phyloP scores from a whole-genome alignment of 1,140 invertebrate genomes.

The Streblospio benedicti region DNA sequence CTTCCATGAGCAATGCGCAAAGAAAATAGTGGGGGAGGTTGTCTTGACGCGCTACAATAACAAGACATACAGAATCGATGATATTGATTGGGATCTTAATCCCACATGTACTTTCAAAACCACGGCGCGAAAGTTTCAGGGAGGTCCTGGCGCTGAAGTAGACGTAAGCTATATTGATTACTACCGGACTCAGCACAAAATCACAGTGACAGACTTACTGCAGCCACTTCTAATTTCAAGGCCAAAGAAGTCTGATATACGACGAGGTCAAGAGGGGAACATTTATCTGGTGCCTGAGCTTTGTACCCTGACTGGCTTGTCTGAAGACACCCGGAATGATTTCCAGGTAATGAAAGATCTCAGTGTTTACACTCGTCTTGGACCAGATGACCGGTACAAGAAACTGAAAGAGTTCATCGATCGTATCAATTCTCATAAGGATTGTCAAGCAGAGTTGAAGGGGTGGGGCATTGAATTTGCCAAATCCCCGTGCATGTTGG shows the following conservation, averaged over 20 bases:
- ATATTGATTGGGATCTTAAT: conserved; percentile 67
- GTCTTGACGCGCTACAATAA: conserved; percentile 89
- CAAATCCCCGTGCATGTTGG: conserved; percentile 22
- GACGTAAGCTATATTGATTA: no score
- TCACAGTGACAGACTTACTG: neutral
- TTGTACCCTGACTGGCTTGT: neutral
- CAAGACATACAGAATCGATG: conserved; percentile 78
- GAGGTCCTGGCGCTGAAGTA: no score
- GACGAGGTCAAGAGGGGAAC: conserved; percentile 21
- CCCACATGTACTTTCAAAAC: conserved; percentile 54
- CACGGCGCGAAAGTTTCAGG: conserved; percentile 55
- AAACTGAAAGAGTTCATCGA: conserved; percentile 50
- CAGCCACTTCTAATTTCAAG: neutral
- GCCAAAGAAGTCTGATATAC: conserved; percentile 25
- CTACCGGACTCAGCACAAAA: conserved; percentile 2
- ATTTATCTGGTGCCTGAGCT: conserved; percentile 5
- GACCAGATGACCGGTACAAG: conserved; percentile 56
- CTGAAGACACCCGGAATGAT: neutral
- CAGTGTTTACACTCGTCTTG: conserved; percentile 50
- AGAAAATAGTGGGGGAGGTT: conserved; percentile 58
- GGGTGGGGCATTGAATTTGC: conserved; percentile 71
- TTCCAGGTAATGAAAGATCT: neutral
- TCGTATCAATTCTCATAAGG: conserved; percentile 59
- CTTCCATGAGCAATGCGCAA: conserved; percentile 52
- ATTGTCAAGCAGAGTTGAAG: conserved; percentile 56